Evolutionary conservation across 2,113 vertebrate species (phyloP).

Genomic region (Microcebus ravelobensis): DNA sequence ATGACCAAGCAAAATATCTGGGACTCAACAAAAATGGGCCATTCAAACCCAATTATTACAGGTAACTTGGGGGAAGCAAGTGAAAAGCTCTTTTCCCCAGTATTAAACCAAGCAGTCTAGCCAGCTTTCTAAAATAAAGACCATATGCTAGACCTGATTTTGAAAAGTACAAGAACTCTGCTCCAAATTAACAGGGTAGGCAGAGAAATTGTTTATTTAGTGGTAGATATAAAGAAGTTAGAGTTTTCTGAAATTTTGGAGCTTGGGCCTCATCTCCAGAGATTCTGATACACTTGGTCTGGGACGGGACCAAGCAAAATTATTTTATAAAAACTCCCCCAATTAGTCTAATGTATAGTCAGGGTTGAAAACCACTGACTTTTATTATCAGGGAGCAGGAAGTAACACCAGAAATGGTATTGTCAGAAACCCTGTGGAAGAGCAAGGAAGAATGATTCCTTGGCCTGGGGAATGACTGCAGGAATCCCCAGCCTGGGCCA

Average conservation of each 20-base stretch:
- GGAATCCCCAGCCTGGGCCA: background rate
- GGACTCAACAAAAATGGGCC: constrained; percentile 93
- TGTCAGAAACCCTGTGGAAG: background rate
- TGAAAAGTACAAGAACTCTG: background rate
- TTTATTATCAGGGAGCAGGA: background rate
- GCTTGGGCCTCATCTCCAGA: background rate
- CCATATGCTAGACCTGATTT: background rate
- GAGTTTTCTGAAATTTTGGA: background rate
- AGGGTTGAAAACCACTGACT: background rate
- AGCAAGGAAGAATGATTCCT: background rate
- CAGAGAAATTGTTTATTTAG: background rate
- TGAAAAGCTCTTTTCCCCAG: background rate
- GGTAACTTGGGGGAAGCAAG: constrained; percentile 76
- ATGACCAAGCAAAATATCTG: constrained; percentile 92
- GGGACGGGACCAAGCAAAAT: background rate
- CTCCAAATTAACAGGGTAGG: background rate
- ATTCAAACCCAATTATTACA: constrained; percentile 93
- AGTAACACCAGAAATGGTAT: background rate
- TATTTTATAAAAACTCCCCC: constrained; percentile 28
- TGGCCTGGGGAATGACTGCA: background rate
- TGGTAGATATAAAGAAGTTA: background rate
- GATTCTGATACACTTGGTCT: background rate
- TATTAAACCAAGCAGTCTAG: background rate
- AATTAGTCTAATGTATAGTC: background rate
- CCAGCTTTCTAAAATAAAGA: background rate